Evolutionary conservation across 2,888 invertebrate genomes (phyloP), one percentile per base, ranked within the genome.

Genomic region (Ariolimax columbianus): DNA sequence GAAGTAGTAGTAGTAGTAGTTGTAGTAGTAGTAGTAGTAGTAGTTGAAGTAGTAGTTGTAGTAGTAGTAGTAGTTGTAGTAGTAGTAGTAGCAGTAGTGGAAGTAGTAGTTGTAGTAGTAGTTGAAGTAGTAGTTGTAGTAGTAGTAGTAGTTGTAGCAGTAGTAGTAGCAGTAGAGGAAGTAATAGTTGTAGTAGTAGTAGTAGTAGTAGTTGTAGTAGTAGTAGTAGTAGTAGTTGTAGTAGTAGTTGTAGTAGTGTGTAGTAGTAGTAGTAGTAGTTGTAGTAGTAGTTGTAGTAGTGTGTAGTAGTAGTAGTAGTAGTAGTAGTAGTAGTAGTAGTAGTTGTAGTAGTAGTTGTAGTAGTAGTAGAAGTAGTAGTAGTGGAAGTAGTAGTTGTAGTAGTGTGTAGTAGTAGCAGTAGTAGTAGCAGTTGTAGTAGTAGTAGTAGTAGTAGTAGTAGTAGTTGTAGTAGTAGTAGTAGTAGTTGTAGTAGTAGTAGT

Each of bases 281-380:
- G 78, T 55, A 78, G 55, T 78, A 78, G 78, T 78, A 78, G 78
- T 78, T 55, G 78, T 78, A 78, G n/a, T n/a, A n/a, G n/a, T n/a
- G n/a, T n/a, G n/a, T n/a, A n/a, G n/a, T n/a, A n/a, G n/a, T n/a
- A n/a, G 78, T 78, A 78, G 59, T 59, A 55, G 78, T 78, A 78
- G 78, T 4, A 78, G 78, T 78, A 78, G 78, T 78, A 78, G 78
- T 78, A 78, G 78, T 78, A 78, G 78, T 78, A 78, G 78, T 78
- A 78, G 78, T 78, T 55, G 78, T 78, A 78, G 78, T 78, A 78
- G 78, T 78, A 78, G 78, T 78, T 30, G 36, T 72, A 72, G 36
- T 72, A 72, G 72, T 38, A 72, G 72, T 38, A n/a, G n/a, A n/a
- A n/a, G n/a, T 72, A 38, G 72, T n/a, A n/a, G n/a, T n/a, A n/a